These are phyloP conservation scores for Julus scandinavius DNA, from an alignment of 2,888 invertebrate species.

Conservation along the genomic window DNA sequence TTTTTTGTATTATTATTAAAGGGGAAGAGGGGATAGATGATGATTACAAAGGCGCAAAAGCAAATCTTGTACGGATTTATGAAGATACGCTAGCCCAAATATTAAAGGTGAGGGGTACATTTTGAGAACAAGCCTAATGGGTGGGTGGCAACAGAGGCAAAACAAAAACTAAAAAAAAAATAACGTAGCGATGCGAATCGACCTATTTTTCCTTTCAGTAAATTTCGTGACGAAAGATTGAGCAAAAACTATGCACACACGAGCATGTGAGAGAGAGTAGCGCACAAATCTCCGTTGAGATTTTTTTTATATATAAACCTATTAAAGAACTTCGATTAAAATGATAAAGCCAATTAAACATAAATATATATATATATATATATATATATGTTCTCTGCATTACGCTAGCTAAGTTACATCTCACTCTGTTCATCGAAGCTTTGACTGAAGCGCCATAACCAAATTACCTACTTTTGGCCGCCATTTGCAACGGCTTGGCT, in stretches of 20 bases:
- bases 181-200: slow-evolving; percentile 9
- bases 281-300: neutral
- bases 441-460: neutral
- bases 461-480: neutral
- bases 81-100: neutral
- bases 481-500: neutral
- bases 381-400: neutral
- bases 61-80: neutral
- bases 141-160: neutral
- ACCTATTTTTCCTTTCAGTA: slow-evolving; percentile 5
- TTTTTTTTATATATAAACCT: neutral
- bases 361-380: too few relatives aligned
- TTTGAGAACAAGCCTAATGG: neutral
- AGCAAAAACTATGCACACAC: neutral
- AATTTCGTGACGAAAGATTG: slow-evolving; percentile 4
- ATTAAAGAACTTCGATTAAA: neutral
- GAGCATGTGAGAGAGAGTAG: slow-evolving; percentile 7
- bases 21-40: neutral
- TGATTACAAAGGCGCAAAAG: neutral
- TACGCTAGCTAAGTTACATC: neutral
- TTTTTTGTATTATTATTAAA: neutral
- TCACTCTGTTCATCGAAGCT: neutral
- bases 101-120: neutral
- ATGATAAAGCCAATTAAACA: neutral
- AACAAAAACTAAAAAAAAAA: neutral